Percentiles rank a stretch among this genome's conserved stretches.
Evolutionary conservation across 2,888 invertebrate species (phyloP).

Genomic region (Polietes domitor): DNA sequence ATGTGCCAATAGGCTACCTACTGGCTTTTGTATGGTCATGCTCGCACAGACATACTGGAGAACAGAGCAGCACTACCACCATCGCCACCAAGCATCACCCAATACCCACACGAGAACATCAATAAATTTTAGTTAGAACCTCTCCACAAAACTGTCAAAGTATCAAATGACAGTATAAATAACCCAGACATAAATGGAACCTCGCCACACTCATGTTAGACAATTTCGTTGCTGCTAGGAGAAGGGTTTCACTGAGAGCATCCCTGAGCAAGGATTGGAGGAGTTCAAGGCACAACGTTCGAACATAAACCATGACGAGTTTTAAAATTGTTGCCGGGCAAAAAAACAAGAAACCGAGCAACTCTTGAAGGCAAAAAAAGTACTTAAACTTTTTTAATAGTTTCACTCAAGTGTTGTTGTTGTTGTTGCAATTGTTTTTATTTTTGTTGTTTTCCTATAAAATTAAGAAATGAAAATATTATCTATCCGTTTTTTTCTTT

Average conservation of each 20-base stretch:
- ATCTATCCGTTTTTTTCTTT: no score
- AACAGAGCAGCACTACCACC: background rate
- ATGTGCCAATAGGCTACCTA: background rate
- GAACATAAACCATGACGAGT: conserved; percentile 14
- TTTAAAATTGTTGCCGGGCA: background rate
- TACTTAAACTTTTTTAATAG: conserved; percentile 3
- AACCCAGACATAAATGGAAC: conserved; percentile 58
- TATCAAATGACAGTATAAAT: conserved; percentile 75
- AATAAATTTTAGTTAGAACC: conserved; percentile 38
- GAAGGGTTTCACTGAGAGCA: background rate
- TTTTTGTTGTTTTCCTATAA: conserved; percentile 32
- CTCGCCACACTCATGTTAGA: conserved; percentile 1
- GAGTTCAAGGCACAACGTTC: background rate
- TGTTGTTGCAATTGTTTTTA: background rate
- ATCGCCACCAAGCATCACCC: conserved; percentile 2
- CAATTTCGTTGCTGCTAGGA: conserved; percentile 16
- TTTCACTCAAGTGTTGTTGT: conserved; percentile 2
- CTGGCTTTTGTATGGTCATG: background rate
- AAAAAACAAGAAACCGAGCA: background rate
- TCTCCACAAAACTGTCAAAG: conserved; percentile 70
- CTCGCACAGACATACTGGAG: conserved; percentile 6
- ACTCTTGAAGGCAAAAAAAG: background rate
- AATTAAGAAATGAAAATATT: conserved; percentile 44
- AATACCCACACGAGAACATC: conserved; percentile 17
- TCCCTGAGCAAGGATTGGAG: background rate